These are phyloP conservation scores for Rhinolophus ferrumequinum DNA, from an alignment of 2,113 vertebrate genomes.

Conservation along the genomic window DNA sequence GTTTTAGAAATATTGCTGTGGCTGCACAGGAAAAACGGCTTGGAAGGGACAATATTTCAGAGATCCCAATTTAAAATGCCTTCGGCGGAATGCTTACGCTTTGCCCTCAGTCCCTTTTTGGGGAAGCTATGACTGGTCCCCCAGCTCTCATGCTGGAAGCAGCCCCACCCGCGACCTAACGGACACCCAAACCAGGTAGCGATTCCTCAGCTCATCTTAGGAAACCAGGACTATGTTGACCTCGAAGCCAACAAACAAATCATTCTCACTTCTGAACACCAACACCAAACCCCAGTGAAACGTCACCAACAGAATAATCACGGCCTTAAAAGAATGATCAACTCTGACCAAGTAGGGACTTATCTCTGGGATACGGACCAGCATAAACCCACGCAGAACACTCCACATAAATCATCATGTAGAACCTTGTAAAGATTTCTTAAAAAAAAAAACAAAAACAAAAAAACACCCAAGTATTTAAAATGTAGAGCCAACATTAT, in stretches of 20 bases:
- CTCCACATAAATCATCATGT: no score
- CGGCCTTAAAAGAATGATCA: not conserved
- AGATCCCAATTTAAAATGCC: not conserved
- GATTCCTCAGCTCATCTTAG: no score
- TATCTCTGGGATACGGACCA: not conserved
- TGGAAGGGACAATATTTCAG: not conserved
- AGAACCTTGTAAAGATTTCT: not conserved
- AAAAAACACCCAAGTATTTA: not conserved
- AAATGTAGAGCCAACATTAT: not conserved
- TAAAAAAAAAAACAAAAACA: not conserved
- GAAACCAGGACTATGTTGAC: not conserved
- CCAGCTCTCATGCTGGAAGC: no score
- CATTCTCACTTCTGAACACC: not conserved
- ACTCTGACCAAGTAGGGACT: no score
- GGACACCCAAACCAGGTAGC: no score
- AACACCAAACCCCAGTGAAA: not conserved
- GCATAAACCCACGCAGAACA: not conserved
- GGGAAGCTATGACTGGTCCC: not conserved
- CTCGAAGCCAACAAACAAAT: not conserved
- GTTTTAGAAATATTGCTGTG: not conserved
- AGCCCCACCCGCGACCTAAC: no score
- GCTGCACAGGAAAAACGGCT: not conserved
- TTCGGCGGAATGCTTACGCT: no score
- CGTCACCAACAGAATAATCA: not conserved
- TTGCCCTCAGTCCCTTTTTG: not conserved